Evolutionary conservation across 2,797 vertebrate species (phyloP), one percentile per base, ranked within the genome.

Genomic region (Botia kubotai): DNA sequence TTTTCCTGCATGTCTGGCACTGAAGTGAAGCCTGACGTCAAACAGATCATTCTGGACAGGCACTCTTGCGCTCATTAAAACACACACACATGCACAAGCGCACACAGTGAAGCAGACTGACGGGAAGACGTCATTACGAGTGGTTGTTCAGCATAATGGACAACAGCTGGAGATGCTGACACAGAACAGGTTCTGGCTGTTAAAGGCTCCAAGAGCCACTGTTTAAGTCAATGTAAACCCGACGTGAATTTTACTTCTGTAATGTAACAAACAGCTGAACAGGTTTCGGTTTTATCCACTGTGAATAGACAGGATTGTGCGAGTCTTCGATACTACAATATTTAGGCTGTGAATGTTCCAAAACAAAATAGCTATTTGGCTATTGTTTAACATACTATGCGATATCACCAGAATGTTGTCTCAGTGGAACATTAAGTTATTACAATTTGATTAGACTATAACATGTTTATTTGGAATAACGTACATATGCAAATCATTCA

Each of bases 81-180:
- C 43, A 46, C 43, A 46, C 19, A 65, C 2, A 67, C 13, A 29
- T 29, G 23, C 13, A 57, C 6, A 21, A 58, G 11, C 43, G 60
- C 53, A 62, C 53, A 52, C 11, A 29, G 55, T 66, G 4, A 48
- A 46, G 6, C 36, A n/a, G 66, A 14, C 66, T 50, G 55, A 60
- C 46, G 46, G 53, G 55, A 60, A 60, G 39, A 58, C 29, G 43
- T 62, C 76, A 78, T 70, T 60, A 70, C 48, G 21, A 77, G 57
- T 21, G 14, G 65, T 60, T 77, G 55, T 36, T 26, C 50, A 68
- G 11, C 26, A 17, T 67, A 77, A 81, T 75, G 72, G 46, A 46
- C 17, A 76, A 82, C 57, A 71, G 48, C 58, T 65, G 80, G 66
- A 36, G 2, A 81, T 33, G 23, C 57, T n/a, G 63, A 63, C 65